Percentiles rank a stretch among this genome's conserved stretches.
Conservation (phyloP, 2,113 vertebrate species). For the Anarrhichthys ocellatus region DNA sequence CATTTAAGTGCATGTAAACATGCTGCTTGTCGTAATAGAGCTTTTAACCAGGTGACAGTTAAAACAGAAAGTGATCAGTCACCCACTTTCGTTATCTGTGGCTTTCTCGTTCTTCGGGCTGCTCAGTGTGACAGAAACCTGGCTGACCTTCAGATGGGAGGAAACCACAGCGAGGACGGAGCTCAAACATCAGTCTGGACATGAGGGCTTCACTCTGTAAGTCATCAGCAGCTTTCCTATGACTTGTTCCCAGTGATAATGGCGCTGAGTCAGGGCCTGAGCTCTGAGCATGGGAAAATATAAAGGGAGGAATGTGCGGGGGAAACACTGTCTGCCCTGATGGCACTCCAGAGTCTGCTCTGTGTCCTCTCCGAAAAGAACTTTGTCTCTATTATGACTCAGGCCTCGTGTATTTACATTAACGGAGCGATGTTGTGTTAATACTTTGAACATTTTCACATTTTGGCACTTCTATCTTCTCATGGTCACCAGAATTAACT, state of each 20-base stretch:
- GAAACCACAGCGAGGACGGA: conserved; percentile 78
- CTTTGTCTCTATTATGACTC: conserved; percentile 56
- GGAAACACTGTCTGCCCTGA: conserved; percentile 73
- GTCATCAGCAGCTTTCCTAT: conserved; percentile 74
- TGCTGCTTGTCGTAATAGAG: background rate
- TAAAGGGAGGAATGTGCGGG: conserved; percentile 79
- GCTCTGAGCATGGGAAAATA: conserved; percentile 81
- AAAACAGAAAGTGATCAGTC: background rate
- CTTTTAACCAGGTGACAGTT: conserved; percentile 32
- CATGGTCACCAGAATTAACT: conserved; percentile 6
- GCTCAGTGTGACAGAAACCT: conserved; percentile 35
- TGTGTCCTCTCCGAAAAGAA: conserved; percentile 62
- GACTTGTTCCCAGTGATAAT: conserved; percentile 71
- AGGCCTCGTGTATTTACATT: conserved; percentile 61
- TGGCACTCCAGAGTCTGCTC: conserved; percentile 76
- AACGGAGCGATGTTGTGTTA: conserved; percentile 35
- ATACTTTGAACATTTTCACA: conserved; percentile 28
- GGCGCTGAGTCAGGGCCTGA: conserved; percentile 73
- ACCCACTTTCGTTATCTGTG: conserved; percentile 9
- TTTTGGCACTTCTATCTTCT: background rate
- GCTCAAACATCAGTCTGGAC: conserved; percentile 72
- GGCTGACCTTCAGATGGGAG: conserved; percentile 66
- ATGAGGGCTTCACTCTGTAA: conserved; percentile 72
- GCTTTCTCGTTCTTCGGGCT: conserved; percentile 48
- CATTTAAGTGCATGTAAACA: conserved; percentile 15